Evolutionary conservation across 1,140 invertebrate species (phyloP).

Genomic region (Aphelenchoides avenae): DNA sequence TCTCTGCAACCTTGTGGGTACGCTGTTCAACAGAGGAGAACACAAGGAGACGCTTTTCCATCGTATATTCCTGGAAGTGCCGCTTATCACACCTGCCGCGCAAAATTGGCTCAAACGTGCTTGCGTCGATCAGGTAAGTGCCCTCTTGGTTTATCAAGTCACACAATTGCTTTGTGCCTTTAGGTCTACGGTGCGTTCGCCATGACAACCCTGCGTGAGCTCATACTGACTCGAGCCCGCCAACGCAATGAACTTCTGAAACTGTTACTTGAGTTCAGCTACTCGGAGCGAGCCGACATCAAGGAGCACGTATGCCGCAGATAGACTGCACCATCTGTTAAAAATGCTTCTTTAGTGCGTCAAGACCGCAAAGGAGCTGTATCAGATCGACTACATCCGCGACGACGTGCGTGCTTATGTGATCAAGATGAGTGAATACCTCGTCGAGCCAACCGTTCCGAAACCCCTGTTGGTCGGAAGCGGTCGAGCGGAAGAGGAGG

Average conservation of each 20-base stretch:
- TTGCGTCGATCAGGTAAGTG: conserved; percentile 62
- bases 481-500: conserved; percentile 18
- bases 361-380: conserved; percentile 71
- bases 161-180: too few species aligned
- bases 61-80: conserved; percentile 82
- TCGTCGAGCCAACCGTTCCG: conserved; percentile 65
- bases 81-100: conserved; percentile 82
- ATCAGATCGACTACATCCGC: conserved; percentile 71
- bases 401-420: conserved; percentile 63
- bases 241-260: conserved; percentile 51
- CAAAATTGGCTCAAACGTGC: conserved; percentile 75
- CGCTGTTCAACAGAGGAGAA: conserved; percentile 68
- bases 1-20: conserved; percentile 72
- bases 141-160: too few species aligned
- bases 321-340: conserved; percentile 8
- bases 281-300: conserved; percentile 46
- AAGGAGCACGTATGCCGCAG: conserved; percentile 35
- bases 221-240: conserved; percentile 52
- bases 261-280: conserved; percentile 48
- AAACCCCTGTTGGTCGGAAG: conserved; percentile 21
- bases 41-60: conserved; percentile 70
- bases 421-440: conserved; percentile 41
- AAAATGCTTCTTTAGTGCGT: too few species aligned
- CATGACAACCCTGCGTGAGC: conserved; percentile 55
- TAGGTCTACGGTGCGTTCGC: conserved; percentile 69